Evolutionary conservation across 2,113 vertebrate species (phyloP).

Genomic region (Caloenas nicobarica): DNA sequence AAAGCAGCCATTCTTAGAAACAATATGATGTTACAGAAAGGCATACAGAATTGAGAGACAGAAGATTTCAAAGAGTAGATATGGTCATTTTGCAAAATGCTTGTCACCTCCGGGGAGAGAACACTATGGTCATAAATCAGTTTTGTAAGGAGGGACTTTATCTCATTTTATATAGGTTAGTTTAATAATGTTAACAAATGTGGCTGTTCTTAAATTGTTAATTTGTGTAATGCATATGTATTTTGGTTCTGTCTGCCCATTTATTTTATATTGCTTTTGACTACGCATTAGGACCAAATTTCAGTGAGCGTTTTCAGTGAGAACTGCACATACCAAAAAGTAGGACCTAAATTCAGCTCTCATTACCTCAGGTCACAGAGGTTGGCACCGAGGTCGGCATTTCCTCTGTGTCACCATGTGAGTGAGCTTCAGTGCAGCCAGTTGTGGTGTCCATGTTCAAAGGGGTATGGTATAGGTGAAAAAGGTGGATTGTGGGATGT

Average conservation of each 20-base stretch:
- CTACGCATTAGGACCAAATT: background rate
- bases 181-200: background rate
- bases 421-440: background rate
- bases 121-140: rapidly evolving
- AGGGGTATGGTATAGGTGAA: rapidly evolving
- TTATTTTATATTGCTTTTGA: background rate
- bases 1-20: background rate
- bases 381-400: background rate
- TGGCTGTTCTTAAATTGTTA: background rate
- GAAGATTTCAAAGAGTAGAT: background rate
- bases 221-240: background rate
- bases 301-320: background rate
- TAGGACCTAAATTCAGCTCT: background rate
- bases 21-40: background rate
- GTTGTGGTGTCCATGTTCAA: too few species aligned
- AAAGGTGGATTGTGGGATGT: background rate
- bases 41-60: background rate
- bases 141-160: background rate
- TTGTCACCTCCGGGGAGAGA: background rate
- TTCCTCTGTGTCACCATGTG: background rate
- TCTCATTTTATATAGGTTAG: background rate
- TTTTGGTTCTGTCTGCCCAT: background rate
- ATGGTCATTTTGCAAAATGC: background rate
- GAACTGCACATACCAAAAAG: background rate
- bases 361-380: too few species aligned